Percentiles rank a stretch among this genome's conserved stretches.
Conservation (phyloP, 2,113 vertebrate species). For the Tympanuchus pallidicinctus region DNA sequence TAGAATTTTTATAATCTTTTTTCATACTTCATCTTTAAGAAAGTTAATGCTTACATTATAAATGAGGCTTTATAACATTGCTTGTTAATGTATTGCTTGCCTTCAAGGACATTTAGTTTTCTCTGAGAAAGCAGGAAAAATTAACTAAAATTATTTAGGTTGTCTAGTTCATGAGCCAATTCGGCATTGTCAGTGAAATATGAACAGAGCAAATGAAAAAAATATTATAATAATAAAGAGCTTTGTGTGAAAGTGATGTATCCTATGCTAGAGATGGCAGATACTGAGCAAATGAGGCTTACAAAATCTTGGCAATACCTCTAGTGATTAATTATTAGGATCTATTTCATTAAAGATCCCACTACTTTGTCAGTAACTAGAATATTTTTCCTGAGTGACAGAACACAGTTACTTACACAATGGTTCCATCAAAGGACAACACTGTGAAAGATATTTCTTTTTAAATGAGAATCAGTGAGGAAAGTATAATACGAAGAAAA, state of each 20-base stretch:
- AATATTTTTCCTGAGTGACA: neutral
- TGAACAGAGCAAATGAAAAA: neutral
- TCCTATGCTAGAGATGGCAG: neutral
- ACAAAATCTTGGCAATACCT: neutral
- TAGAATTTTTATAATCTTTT: conserved; percentile 1
- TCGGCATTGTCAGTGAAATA: neutral
- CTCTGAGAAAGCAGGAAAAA: neutral
- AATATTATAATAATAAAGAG: neutral
- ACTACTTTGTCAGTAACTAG: neutral
- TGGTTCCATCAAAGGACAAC: neutral
- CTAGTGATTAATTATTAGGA: neutral
- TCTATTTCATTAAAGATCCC: neutral
- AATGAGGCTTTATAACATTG: neutral
- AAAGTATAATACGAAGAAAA: neutral
- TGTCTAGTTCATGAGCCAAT: neutral
- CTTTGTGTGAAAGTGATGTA: neutral
- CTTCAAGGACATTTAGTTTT: neutral
- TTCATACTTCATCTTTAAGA: neutral
- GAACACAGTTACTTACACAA: neutral
- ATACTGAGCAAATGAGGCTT: neutral
- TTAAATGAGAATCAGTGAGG: neutral
- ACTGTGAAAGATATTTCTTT: neutral
- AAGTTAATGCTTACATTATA: neutral
- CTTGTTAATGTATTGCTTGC: neutral
- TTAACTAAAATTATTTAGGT: neutral